Evolutionary conservation across 2,888 invertebrate species (phyloP), one percentile per base, ranked within the genome.

Genomic region (Heteromurus nitidus): DNA sequence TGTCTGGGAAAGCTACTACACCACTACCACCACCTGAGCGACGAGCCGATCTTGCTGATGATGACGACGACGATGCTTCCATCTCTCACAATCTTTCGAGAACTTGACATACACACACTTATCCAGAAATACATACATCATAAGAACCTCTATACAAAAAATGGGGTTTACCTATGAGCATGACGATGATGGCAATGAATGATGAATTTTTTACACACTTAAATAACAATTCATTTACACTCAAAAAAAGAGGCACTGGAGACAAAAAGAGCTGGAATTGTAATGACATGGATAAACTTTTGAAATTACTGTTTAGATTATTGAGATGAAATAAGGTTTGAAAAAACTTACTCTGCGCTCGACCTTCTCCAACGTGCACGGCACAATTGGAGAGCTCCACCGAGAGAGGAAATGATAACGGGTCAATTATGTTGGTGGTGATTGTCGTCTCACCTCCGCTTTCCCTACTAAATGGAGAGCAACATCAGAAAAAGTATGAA

Each of bases 301-400:
- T n/a, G n/a, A n/a, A 50, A 50, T 50, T 9, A 50, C 50, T 11
- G 50, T 11, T 18, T 7, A 55, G 55, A 55, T 47, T 47, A 7
- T 24, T 64, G 36, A 42, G 42, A 42, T 64, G 16, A 24, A 18
- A 64, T 42, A 13, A 13, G 5, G 11, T 3, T 47, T 36, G 36
- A 13, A 36, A 50, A 5, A 16, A 81, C 80, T 81, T 81, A 81
- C 80, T 81, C 74, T 81, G 68, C 69, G 74, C 80, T 81, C 80
- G 75, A 81, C 74, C 75, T 81, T 81, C 80, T 81, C 80, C 80
- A 81, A 81, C 80, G 80, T 81, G 80, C 80, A 62, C 69, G 68
- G 80, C 80, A 81, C 80, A 69, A 81, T 75, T 75, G 80, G 80
- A 81, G 80, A 74, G 30, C 68, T 65, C 42, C 80, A 62, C 62